A percentile compares a stretch with the other conserved stretches of the same genome.
Evolutionary conservation across 2,888 invertebrate genomes (phyloP).

Genomic region (Drepana falcataria): DNA sequence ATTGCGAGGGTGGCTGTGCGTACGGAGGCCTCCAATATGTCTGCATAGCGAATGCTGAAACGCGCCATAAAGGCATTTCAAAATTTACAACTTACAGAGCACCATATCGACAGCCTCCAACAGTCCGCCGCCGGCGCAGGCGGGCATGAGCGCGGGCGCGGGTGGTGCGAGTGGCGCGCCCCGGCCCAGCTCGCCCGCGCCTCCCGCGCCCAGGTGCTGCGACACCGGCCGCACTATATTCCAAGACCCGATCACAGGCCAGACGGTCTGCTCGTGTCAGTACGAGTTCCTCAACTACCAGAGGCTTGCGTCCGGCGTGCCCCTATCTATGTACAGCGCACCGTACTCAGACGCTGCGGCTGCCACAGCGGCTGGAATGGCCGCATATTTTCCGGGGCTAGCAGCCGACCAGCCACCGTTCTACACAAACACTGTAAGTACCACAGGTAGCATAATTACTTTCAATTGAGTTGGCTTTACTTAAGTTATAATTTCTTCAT

Average conservation of each 20-base stretch:
- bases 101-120: slow-evolving; percentile 85
- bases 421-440: slow-evolving; percentile 90
- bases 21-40: slow-evolving; percentile 60
- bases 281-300: slow-evolving; percentile 93
- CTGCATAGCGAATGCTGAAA: slow-evolving; percentile 70
- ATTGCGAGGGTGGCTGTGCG: slow-evolving; percentile 60
- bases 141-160: slow-evolving; percentile 78
- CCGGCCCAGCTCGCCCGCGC: slow-evolving; percentile 72
- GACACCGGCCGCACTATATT: slow-evolving; percentile 95
- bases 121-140: slow-evolving; percentile 82
- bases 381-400: slow-evolving; percentile 90
- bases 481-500: too few species aligned
- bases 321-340: slow-evolving; percentile 88
- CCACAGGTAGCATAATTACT: too few species aligned
- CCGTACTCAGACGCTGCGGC: slow-evolving; percentile 86
- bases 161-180: slow-evolving; percentile 72
- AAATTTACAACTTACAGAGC: slow-evolving; percentile 79
- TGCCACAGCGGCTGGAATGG: slow-evolving; percentile 86
- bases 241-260: slow-evolving; percentile 92
- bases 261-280: slow-evolving; percentile 93
- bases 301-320: slow-evolving; percentile 85
- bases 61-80: slow-evolving; percentile 77
- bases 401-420: slow-evolving; percentile 92
- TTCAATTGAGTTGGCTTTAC: too few species aligned
- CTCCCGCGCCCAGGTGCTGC: slow-evolving; percentile 86